Percentiles rank a stretch among this genome's conserved stretches.
Conservation (phyloP, 2,888 invertebrate species). For the Unio pictorum region DNA sequence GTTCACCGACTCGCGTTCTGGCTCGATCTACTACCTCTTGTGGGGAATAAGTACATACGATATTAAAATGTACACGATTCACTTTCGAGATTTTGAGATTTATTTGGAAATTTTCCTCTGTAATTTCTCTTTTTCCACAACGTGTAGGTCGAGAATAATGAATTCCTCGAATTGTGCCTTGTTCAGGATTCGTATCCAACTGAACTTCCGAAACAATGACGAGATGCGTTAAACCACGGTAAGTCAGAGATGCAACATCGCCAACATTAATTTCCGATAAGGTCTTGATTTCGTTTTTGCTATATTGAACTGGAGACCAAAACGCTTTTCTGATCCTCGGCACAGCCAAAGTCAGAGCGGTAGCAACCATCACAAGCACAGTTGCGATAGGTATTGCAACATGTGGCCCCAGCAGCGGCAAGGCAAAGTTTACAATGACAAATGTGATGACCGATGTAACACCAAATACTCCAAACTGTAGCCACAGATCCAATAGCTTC, state of each 20-base stretch:
- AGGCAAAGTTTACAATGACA: slow-evolving; percentile 6
- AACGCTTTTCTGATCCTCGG: slow-evolving; percentile 10
- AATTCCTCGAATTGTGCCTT: slow-evolving; percentile 4
- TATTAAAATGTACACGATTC: slow-evolving; percentile 2
- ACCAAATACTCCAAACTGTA: slow-evolving; percentile 10
- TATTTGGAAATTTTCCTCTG: slow-evolving; percentile 8
- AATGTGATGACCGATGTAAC: slow-evolving; percentile 10
- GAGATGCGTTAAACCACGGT: not conserved
- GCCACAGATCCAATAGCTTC: slow-evolving; percentile 11
- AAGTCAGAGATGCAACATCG: slow-evolving; percentile 3
- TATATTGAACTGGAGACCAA: slow-evolving; percentile 6
- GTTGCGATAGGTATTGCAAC: slow-evolving; percentile 7
- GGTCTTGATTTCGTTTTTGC: not conserved
- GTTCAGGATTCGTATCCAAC: too few species aligned
- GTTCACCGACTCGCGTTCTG: slow-evolving; percentile 5
- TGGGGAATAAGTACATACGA: not conserved
- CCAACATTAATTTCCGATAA: slow-evolving; percentile 2
- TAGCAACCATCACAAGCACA: slow-evolving; percentile 3
- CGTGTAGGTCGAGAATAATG: slow-evolving; percentile 6
- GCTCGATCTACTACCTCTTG: not conserved
- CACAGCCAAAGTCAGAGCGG: slow-evolving; percentile 3
- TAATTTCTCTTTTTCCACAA: slow-evolving; percentile 1
- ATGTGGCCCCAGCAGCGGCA: not conserved
- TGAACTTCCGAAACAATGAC: slow-evolving; percentile 5
- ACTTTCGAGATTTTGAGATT: not conserved